phyloP scores from a whole-genome alignment of 2,797 vertebrate species.

The Pangasius larnaudii region DNA sequence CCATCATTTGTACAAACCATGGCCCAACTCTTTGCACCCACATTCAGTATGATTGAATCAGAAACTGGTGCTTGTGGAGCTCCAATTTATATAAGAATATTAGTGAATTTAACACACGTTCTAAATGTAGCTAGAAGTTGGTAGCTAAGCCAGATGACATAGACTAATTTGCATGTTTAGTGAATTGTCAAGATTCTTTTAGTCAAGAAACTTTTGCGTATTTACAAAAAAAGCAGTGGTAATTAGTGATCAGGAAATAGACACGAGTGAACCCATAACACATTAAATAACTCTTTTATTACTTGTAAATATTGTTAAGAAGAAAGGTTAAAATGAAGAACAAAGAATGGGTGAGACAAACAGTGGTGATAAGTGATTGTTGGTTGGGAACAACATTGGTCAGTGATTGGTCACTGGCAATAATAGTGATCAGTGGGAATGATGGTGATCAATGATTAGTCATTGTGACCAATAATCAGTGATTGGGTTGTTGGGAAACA shows the following conservation, averaged over 20 bases:
- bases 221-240: too few species aligned
- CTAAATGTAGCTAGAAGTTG: background rate
- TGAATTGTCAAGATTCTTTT: background rate
- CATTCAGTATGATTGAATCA: background rate
- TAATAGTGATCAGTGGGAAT: background rate
- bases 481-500: background rate
- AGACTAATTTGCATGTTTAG: background rate
- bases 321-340: background rate
- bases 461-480: background rate
- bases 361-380: background rate
- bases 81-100: background rate
- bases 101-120: background rate
- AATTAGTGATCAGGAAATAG: background rate
- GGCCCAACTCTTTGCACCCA: background rate
- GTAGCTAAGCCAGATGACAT: background rate
- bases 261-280: background rate
- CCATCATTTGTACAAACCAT: background rate
- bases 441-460: background rate
- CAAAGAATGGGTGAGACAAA: background rate
- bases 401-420: background rate
- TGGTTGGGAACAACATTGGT: background rate
- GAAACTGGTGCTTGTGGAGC: background rate
- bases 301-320: background rate
- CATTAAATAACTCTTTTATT: background rate
- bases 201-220: background rate